Evolutionary conservation across 2,888 invertebrate species (phyloP), one percentile per base, ranked within the genome.

Genomic region (Drosophila fungiperda): DNA sequence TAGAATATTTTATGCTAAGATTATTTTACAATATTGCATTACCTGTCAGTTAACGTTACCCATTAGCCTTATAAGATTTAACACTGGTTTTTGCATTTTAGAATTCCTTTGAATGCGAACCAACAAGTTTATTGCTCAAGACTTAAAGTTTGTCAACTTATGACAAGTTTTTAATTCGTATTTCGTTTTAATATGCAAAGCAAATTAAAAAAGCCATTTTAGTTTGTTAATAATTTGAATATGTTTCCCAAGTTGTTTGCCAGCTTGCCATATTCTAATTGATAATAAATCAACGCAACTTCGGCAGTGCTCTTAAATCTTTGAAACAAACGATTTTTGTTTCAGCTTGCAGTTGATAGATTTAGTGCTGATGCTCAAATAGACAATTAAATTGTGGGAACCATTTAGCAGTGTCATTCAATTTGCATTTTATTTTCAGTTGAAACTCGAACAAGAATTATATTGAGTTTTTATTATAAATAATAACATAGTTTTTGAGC

Each of bases 371-470:
- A 29, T 9, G 20, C 23, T 62, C 38, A 40, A 78, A 60, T 73
- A 38, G 62, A 70, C 71, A 70, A 53, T 36, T 9, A 45, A 71
- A 60, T 70, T 75, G 80, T 78, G 78, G 76, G 80, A 78, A 79
- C 76, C 66, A 68, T 62, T 78, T 57, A 38, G 58, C 35, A 67
- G 35, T 59, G 64, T 64, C 64, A 54, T 38, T 32, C 58, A 52
- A 78, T 74, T 79, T 38, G 70, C 67, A 65, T 78, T 55, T 64
- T n/a, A 68, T 78, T 55, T 64, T 15, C 62, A 63, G 29, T 32
- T 35, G 5, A 48, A 57, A 17, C 29, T 33, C 15, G 49, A 2
- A 38, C 8, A n/a, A 35, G 40, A 35, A 11, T 36, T 17, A 17
- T 36, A n/a, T 26, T 26, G 2, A 17, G 15, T 45, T 23, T 8